phyloP scores from a whole-genome alignment of 2,113 vertebrate genomes.

The Otolemur garnettii region DNA sequence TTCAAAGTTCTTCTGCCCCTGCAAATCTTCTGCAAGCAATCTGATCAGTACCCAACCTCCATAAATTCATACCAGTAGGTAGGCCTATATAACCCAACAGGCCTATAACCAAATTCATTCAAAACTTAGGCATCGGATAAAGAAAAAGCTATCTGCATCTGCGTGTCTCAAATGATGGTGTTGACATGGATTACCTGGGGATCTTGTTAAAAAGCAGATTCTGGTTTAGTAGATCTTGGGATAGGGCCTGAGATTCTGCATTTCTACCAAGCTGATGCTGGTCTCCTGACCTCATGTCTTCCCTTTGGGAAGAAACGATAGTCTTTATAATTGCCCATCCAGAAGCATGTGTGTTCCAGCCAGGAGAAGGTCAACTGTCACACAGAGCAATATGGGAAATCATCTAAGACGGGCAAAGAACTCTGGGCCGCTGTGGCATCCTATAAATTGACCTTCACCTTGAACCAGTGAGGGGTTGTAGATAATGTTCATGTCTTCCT shows the following conservation, averaged over 20 bases:
- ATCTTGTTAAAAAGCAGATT: conserved; percentile 28
- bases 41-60: neutral
- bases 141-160: neutral
- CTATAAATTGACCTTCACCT: neutral
- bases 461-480: neutral
- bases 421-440: too few species aligned
- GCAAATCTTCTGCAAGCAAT: neutral
- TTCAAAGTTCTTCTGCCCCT: neutral
- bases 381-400: neutral
- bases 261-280: neutral
- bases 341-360: neutral
- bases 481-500: neutral
- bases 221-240: neutral
- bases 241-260: neutral
- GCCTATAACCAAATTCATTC: conserved; percentile 19
- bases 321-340: neutral
- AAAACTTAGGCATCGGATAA: neutral
- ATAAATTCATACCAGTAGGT: neutral
- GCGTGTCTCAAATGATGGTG: neutral
- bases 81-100: neutral
- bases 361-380: neutral
- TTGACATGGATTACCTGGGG: neutral
- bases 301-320: neutral
- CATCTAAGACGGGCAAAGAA: neutral
- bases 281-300: neutral